Conservation (phyloP, 2,888 invertebrate genomes). For the Metacarcinus magister region DNA sequence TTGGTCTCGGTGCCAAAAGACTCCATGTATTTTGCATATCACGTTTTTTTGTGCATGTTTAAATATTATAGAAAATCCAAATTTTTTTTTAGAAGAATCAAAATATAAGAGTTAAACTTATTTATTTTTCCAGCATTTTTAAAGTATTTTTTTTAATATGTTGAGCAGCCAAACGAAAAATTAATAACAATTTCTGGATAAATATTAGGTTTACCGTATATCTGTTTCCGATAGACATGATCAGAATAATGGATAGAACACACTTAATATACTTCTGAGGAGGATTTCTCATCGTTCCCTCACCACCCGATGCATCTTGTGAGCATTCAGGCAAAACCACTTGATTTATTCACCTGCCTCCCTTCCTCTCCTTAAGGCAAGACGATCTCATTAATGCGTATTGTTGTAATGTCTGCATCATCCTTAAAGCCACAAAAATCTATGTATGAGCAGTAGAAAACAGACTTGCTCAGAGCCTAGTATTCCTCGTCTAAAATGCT, state of each 20-base stretch:
- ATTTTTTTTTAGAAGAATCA: not conserved
- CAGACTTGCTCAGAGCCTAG: not conserved
- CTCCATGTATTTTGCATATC: not conserved
- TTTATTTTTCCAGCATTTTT: not conserved
- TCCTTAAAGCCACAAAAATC: not conserved
- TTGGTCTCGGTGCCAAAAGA: not conserved
- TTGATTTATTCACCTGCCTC: not conserved
- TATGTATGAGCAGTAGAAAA: not conserved
- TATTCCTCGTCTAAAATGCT: not conserved
- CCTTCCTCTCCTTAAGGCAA: not conserved
- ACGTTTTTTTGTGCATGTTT: not conserved
- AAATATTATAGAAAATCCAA: not conserved
- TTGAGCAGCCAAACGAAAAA: not conserved
- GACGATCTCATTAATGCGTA: not conserved
- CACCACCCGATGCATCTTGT: not conserved
- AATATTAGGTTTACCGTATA: not conserved
- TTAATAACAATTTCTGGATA: not conserved
- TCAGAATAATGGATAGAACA: not conserved
- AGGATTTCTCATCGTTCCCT: not conserved
- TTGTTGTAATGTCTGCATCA: not conserved
- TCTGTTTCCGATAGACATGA: conserved; percentile 9
- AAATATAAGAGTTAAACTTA: not conserved
- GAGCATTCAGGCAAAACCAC: not conserved
- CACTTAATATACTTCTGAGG: not conserved
- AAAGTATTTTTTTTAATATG: not conserved